These are phyloP conservation scores for Mycetomoellerius zeteki DNA, from an alignment of 1,140 invertebrate genomes.

Conservation along the genomic window DNA sequence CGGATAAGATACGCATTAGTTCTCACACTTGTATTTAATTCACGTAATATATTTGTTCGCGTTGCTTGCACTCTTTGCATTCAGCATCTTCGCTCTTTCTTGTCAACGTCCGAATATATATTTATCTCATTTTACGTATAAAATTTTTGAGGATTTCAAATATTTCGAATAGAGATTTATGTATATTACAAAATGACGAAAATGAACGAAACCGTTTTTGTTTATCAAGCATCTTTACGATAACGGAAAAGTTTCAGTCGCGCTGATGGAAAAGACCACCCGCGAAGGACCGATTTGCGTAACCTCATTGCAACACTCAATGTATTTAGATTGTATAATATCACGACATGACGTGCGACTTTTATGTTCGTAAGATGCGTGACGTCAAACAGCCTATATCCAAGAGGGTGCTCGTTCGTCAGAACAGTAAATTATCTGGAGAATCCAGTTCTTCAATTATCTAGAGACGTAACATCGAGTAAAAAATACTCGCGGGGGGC, in stretches of 20 bases:
- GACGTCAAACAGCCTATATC: slow-evolving; percentile 14
- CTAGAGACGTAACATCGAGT: background rate
- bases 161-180: no score
- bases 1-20: background rate
- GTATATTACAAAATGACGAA: background rate
- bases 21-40: background rate
- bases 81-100: no score
- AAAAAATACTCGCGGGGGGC: background rate
- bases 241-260: background rate
- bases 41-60: background rate
- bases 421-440: slow-evolving; percentile 1
- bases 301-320: background rate
- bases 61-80: no score
- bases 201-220: background rate
- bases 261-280: slow-evolving; percentile 16
- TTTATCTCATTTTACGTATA: no score
- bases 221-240: background rate
- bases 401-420: background rate
- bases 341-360: slow-evolving; percentile 13
- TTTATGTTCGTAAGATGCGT: slow-evolving; percentile 5
- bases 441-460: background rate
- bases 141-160: no score
- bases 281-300: background rate
- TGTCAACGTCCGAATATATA: no score
- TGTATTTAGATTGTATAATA: background rate